Evolutionary conservation across 2,888 invertebrate species (phyloP), one percentile per base, ranked within the genome.

Genomic region (Cerastoderma edule): DNA sequence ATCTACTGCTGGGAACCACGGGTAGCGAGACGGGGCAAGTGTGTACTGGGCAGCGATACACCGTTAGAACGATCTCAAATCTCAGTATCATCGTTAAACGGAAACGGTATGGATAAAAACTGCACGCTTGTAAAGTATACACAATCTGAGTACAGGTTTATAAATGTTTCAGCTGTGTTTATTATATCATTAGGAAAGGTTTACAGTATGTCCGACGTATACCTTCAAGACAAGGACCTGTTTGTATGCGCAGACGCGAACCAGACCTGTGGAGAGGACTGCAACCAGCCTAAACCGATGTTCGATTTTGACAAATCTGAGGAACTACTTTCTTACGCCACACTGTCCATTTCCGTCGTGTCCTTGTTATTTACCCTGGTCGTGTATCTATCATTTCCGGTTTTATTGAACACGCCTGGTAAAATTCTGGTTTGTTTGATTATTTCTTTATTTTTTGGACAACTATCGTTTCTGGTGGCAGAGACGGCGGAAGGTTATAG

Each of bases 301-400:
- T 80, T 82, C 19, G 50, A 66, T 33, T 81, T 80, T 33, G 69
- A 76, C 19, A 50, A 53, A 22, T 39, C 74, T 3, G 82, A 84
- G 46, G 68, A 70, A 1, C 77, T 79, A 53, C 39, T 95, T 64
- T 95, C 95, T 16, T 92, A 95, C 57, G 93, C 95, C 83, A 95
- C 95, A 57, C 95, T 95, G 10, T 93, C 95, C 16, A 95, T 94
- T 13, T 94, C 94, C 0, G 89, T 94, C 53, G 80, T 93, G 30
- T 93, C 93, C 80, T 88, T 94, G 3, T 71, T 93, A 24, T 80
- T 93, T 5, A 94, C 94, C 78, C 88, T 94, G 22, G 78, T 92
- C 2, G 93, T 93, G 0, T 94, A 94, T 84, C 83, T 91, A 32
- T 72, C 93, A 24, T 92, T 94, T 24, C 92, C 93, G 0, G 93